These are phyloP conservation scores for Megalonaias nervosa DNA, from an alignment of 1,140 invertebrate species.

Conservation along the genomic window DNA sequence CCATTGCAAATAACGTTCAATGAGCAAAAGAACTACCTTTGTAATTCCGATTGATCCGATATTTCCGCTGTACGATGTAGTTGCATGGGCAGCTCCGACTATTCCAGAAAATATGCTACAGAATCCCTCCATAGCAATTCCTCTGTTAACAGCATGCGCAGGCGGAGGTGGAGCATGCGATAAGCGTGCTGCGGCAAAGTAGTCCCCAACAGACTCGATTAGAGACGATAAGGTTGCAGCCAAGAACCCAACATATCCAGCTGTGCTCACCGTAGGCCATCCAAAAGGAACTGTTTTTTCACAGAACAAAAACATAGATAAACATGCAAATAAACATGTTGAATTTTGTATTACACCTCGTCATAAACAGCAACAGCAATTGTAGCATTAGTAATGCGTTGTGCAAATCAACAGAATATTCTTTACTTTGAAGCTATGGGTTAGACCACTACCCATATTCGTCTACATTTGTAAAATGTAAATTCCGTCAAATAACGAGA, in stretches of 20 bases:
- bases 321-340: too few species aligned
- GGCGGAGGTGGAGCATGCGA: slow-evolving; percentile 84
- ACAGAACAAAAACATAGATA: too few species aligned
- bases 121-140: slow-evolving; percentile 86
- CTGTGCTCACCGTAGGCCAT: slow-evolving; percentile 80
- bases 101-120: slow-evolving; percentile 87
- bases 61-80: slow-evolving; percentile 88
- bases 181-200: slow-evolving; percentile 88
- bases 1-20: too few species aligned
- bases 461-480: too few species aligned
- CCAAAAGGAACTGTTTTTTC: slow-evolving; percentile 71
- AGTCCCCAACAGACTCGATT: slow-evolving; percentile 91
- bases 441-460: too few species aligned
- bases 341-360: too few species aligned
- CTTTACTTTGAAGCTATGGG: too few species aligned
- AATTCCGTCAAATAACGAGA: too few species aligned
- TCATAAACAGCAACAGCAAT: too few species aligned
- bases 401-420: too few species aligned
- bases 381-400: too few species aligned
- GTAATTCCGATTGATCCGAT: slow-evolving; percentile 87
- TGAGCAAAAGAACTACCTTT: slow-evolving; percentile 64
- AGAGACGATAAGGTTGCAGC: slow-evolving; percentile 88
- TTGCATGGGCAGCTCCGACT: slow-evolving; percentile 87
- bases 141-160: slow-evolving; percentile 81
- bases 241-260: slow-evolving; percentile 86